Base-by-base conservation (phyloP, 2,797 vertebrate genomes). In the Rhinella marina region DNA sequence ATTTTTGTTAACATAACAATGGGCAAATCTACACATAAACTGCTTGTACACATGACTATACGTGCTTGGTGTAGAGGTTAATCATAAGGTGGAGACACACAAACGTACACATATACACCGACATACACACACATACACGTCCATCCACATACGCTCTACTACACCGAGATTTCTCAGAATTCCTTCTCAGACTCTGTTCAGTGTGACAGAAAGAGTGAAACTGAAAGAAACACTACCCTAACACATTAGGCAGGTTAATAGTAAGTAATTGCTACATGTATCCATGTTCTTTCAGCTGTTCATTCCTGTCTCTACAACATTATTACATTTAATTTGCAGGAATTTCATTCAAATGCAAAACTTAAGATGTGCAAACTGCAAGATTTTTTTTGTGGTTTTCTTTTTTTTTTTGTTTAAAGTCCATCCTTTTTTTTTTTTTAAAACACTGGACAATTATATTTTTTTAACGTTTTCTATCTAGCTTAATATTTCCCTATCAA, bases 321-420 rank as follows among this genome's bases (percentile, higher is more conserved):
- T 95, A 95, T 93, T 94, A 93, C 93, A 95, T 95, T 95, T 96
- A 95, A 95, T 95, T 92, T 95, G 94, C 92, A 95, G 94, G 93
- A 95, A 95, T 94, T 95, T 94, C 94, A 95, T 93, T 94, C 93
- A 94, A 94, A 94, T 93, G 93, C 96, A 93, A 96, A 95, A 96
- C 95, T 96, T 95, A 97, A 95, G 94, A 98, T 99, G 98, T 99
- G 98, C 98, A 99, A 99, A 99, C 96, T 92, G 98, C 98, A 99
- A 99, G 95, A 96, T 97, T 94, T 96, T 84, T 88, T 89, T 78
- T 86, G 41, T 73, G 66, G 66, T 75, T 84, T 84, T 85, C 9
- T 84, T 86, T 86, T 86, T 62, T 83, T 83, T 86, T 82, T 62
- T 82, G 85, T 87, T 95, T 97, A 96, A 98, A 98, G 96, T 97